Base-by-base conservation (phyloP, 2,888 invertebrate genomes). In the Tachina lurida region DNA sequence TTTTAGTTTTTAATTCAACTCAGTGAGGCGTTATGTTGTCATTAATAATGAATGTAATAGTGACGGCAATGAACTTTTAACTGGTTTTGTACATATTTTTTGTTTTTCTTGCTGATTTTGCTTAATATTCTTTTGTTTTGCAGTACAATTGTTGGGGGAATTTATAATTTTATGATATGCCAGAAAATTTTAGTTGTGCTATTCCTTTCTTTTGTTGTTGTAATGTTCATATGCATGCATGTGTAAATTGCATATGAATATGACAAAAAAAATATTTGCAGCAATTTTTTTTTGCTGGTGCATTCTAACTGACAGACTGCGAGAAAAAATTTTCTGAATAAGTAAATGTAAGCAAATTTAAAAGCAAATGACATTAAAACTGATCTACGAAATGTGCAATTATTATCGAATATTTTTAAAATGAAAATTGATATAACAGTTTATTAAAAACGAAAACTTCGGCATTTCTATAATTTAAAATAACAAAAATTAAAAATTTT, bases 51-150 rank as follows among this genome's bases (percentile, higher is more conserved):
- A 91, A 91, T 91, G 90, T 90, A 89, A 76, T 63, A 78, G 43
- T 70, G 90, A 90, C 90, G 92, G 92, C 92, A 92, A 92, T 92
- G 92, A 92, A 92, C 92, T 92, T 92, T 92, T 91, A 91, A 91
- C 92, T 89, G 91, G 89, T 84, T 84, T 81, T 81, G n/a, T 49
- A 17, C 56, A 43, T 17, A 2, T 22, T 47, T 22, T 54, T 62
- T 54, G n/a, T 56, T 47, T 49, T 68, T 12, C 22, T 65, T 79
- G 77, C 65, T 19, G 41, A 60, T 75, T 45, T 45, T 19, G n/a
- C 43, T 70, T 13, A 60, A 60, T 19, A 65, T 67, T 78, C 73
- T 67, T 68, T 73, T 82, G 70, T 70, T 76, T 76, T 75, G 22
- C 5, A 49, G 47, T 52, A 47, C 45, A 73, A 73, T 74, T 73